Conservation (phyloP, 2,113 vertebrate species). For the Rhombomys opimus region DNA sequence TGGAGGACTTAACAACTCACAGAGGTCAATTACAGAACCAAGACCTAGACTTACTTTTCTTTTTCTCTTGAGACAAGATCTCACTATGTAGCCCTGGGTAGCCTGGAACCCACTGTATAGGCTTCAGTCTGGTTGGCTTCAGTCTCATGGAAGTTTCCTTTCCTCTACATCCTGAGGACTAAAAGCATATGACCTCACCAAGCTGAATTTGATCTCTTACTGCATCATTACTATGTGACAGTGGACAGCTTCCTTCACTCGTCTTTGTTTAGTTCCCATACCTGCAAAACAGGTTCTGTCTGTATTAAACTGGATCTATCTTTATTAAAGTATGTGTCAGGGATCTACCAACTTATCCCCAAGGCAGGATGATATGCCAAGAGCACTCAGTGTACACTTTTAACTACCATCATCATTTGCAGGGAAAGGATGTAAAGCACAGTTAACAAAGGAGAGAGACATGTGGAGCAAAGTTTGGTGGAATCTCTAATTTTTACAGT, state of each 20-base stretch:
- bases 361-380: background rate
- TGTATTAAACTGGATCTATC: background rate
- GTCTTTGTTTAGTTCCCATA: conserved; percentile 11
- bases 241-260: background rate
- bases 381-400: background rate
- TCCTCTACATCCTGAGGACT: background rate
- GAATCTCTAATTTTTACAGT: background rate
- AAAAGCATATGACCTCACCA: background rate
- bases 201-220: background rate
- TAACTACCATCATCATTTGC: background rate
- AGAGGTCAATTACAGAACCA: background rate
- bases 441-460: background rate
- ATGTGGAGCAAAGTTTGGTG: background rate
- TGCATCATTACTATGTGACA: background rate
- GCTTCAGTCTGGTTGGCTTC: background rate
- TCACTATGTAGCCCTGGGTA: background rate
- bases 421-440: background rate
- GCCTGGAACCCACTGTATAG: background rate
- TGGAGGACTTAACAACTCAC: background rate
- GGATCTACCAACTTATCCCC: background rate
- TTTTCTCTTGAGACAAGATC: background rate
- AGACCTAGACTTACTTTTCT: background rate
- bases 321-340: conserved; percentile 35
- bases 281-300: background rate
- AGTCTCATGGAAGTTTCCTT: background rate